Percentiles rank a stretch among this genome's conserved stretches.
These are phyloP conservation scores for Spatulosminthurus flaviceps DNA, from an alignment of 2,888 invertebrate species.

Conservation along the genomic window DNA sequence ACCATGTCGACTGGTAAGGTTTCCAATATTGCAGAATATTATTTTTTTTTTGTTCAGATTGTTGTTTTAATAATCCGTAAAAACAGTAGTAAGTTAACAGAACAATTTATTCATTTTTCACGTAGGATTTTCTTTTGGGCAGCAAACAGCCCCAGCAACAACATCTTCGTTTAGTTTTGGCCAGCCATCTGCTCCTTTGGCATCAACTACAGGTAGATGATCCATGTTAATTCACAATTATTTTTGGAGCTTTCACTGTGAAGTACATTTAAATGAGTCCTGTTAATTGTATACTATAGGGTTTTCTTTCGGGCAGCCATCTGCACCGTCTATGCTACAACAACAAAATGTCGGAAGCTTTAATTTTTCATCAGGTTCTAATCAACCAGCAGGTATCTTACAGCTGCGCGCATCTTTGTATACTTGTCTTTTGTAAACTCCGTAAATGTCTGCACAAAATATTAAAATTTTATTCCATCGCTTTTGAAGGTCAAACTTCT, in stretches of 20 bases:
- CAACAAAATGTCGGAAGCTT: conserved; percentile 69
- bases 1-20: conserved; percentile 10
- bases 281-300: no score
- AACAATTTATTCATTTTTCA: not conserved
- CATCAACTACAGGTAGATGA: no score
- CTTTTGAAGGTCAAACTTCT: conserved; percentile 19
- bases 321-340: conserved; percentile 41
- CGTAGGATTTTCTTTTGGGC: conserved; percentile 42
- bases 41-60: no score
- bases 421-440: conserved; percentile 67
- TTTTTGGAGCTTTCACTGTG: no score
- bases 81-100: no score
- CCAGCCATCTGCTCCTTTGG: not conserved
- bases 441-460: conserved; percentile 25
- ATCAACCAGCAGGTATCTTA: conserved; percentile 26
- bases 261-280: no score
- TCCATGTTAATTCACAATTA: no score
- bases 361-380: conserved; percentile 31
- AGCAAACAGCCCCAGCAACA: conserved; percentile 23
- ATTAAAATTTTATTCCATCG: no score
- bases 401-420: no score
- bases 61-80: no score
- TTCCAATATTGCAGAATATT: not conserved
- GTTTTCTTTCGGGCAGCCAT: conserved; percentile 41
- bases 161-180: conserved; percentile 21